These are phyloP conservation scores for Heliconius congener DNA, from an alignment of 1,140 invertebrate species.

Conservation along the genomic window DNA sequence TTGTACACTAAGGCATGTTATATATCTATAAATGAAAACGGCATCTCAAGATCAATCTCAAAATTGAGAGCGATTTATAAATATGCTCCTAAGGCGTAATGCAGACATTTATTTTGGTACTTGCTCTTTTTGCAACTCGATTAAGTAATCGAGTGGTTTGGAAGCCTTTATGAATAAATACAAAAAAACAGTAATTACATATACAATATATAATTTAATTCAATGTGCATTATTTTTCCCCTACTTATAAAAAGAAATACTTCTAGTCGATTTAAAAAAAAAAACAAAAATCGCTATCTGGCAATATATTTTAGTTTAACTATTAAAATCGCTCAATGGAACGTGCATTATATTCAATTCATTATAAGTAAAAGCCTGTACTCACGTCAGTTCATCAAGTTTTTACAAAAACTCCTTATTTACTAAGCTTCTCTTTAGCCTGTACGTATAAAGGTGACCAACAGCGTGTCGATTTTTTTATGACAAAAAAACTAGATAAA, in stretches of 20 bases:
- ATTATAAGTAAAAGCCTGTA: not conserved
- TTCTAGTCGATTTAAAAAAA: no score
- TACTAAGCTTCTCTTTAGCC: not conserved
- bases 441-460: not conserved
- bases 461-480: not conserved
- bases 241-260: no score
- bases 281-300: not conserved
- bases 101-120: not conserved
- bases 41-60: no score
- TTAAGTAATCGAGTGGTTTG: no score
- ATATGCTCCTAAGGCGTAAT: not conserved
- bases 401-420: not conserved
- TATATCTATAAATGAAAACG: not conserved
- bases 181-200: no score
- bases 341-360: not conserved
- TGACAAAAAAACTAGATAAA: not conserved
- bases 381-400: not conserved
- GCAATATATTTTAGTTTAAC: not conserved
- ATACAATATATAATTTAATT: no score
- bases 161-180: no score
- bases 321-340: constrained; percentile 1
- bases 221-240: no score
- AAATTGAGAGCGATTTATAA: no score
- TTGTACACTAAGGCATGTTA: not conserved
- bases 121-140: not conserved